Conservation (phyloP, 1,140 invertebrate species). For the Reticulitermes speratus region DNA sequence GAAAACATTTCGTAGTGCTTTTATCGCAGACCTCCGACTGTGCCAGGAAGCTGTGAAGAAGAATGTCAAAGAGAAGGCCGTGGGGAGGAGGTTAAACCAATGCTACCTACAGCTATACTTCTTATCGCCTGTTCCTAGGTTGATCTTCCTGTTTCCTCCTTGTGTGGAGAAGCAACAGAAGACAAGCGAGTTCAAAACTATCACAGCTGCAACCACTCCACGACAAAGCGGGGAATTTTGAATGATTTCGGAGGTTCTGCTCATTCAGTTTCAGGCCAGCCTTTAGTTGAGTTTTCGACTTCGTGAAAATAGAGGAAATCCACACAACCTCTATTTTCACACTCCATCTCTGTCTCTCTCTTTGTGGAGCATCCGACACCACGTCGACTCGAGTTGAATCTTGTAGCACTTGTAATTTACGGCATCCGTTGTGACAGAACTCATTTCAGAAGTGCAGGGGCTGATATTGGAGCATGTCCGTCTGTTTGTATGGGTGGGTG, state of each 20-base stretch:
- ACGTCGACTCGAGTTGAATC: neutral
- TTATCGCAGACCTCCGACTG: neutral
- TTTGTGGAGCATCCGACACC: neutral
- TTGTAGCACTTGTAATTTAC: conserved; percentile 30
- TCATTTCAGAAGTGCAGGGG: conserved; percentile 27
- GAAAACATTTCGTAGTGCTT: neutral
- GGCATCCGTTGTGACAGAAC: conserved; percentile 32
- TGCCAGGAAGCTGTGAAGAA: conserved; percentile 8
- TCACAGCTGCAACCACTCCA: neutral
- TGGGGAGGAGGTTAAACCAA: neutral
- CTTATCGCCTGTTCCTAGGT: neutral
- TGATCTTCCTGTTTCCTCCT: neutral
- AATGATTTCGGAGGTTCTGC: neutral
- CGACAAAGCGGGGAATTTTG: neutral
- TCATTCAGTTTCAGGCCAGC: neutral
- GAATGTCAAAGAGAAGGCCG: neutral
- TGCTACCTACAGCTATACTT: conserved; percentile 7
- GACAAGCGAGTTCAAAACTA: neutral
- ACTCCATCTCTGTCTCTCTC: neutral
- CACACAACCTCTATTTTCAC: neutral
- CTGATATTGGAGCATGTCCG: conserved; percentile 22
- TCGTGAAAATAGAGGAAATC: neutral
- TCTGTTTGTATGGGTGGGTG: conserved; percentile 23
- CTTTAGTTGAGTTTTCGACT: conserved; percentile 8
- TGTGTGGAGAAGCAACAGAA: neutral